These are phyloP conservation scores for Pungitius pungitius DNA, from an alignment of 2,113 vertebrate genomes.

Conservation along the genomic window DNA sequence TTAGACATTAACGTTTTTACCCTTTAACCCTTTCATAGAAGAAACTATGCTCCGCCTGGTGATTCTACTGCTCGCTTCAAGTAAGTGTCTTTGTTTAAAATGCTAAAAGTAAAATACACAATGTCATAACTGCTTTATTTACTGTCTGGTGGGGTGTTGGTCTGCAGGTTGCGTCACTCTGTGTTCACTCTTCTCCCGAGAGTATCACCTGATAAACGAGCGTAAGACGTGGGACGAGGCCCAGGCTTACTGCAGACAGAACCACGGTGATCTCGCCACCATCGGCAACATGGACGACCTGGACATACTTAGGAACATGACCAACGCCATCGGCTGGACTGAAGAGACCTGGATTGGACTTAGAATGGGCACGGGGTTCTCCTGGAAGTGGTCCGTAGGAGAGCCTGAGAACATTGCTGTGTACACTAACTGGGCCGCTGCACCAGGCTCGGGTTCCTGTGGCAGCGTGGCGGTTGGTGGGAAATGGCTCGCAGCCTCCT, in stretches of 20 bases:
- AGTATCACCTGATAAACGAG: neutral
- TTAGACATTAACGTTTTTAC: neutral
- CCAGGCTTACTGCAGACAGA: constrained; percentile 29
- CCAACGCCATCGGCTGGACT: neutral
- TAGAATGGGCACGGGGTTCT: accelerated
- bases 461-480: constrained; percentile 26
- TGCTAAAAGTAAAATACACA: neutral
- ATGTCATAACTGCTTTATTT: neutral
- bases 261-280: neutral
- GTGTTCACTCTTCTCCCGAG: neutral
- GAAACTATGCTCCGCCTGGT: neutral
- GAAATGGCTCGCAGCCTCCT: constrained; percentile 13
- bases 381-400: constrained; percentile 47
- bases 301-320: neutral
- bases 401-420: neutral
- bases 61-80: constrained; percentile 15
- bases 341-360: constrained; percentile 23
- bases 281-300: constrained; percentile 6
- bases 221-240: neutral
- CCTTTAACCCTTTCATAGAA: too few relatives aligned
- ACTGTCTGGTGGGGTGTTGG: neutral
- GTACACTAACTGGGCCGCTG: constrained; percentile 34
- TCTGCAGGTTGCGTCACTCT: constrained; percentile 4
- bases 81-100: constrained; percentile 8
- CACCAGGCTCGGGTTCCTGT: neutral